These are phyloP conservation scores for Bathynomus jamesi DNA, from an alignment of 1,140 invertebrate genomes.

Conservation along the genomic window DNA sequence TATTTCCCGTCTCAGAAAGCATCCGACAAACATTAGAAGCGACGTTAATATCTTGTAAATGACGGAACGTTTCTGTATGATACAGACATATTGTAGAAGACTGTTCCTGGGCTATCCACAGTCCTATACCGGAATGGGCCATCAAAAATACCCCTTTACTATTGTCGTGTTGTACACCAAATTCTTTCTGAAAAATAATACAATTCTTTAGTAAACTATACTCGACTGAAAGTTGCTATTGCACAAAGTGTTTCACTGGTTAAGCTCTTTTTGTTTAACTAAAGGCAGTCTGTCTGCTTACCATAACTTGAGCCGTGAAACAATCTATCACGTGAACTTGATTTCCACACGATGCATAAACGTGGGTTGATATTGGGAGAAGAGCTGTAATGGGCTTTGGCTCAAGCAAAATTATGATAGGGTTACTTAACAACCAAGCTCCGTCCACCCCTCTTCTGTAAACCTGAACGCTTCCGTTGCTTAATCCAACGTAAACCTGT, in stretches of 20 bases:
- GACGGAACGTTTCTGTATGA: conserved; percentile 90
- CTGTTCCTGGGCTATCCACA: conserved; percentile 84
- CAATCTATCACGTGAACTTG: conserved; percentile 74
- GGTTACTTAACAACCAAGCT: conserved; percentile 62
- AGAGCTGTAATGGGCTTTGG: conserved; percentile 63
- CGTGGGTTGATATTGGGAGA: conserved; percentile 67
- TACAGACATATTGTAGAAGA: conserved; percentile 85
- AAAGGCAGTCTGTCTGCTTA: too few species aligned
- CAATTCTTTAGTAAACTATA: too few species aligned
- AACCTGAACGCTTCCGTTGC: conserved; percentile 27
- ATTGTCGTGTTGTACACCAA: conserved; percentile 55
- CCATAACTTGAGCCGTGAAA: conserved; percentile 63
- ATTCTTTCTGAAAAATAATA: conserved; percentile 51
- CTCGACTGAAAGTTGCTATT: too few species aligned
- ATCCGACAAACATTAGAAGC: conserved; percentile 74
- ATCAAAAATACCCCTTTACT: conserved; percentile 65
- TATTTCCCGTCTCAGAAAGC: conserved; percentile 41
- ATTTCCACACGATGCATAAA: conserved; percentile 74
- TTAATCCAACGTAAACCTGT: conserved; percentile 32
- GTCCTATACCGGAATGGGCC: conserved; percentile 85
- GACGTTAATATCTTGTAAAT: conserved; percentile 87
- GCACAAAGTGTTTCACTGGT: too few species aligned
- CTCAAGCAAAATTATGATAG: conserved; percentile 57
- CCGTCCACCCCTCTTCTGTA: conserved; percentile 45
- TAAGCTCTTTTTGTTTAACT: too few species aligned